A percentile compares a stretch with the other conserved stretches of the same genome.
phyloP scores from a whole-genome alignment of 30 jellyfish, hydroid and myxozoan species.

The Mastigias papua region DNA sequence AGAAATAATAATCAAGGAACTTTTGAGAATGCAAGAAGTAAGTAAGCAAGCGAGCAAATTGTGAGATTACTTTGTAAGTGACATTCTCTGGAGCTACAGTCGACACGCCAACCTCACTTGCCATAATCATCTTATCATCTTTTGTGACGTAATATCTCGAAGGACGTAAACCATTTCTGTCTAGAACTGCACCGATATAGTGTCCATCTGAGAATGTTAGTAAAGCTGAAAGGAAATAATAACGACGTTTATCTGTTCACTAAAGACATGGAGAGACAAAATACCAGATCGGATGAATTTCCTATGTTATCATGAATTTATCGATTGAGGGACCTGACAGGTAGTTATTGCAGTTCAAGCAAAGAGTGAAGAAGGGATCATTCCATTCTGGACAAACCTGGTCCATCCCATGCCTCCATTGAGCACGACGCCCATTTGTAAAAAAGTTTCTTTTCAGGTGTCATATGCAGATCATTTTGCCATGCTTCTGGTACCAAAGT shows the following conservation, averaged over 20 bases:
- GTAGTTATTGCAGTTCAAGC: not conserved
- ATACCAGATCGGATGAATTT: too few relatives aligned
- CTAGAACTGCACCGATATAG: conserved; percentile 77
- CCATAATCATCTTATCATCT: conserved; percentile 79
- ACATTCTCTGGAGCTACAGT: conserved; percentile 66
- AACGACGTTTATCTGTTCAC: not conserved
- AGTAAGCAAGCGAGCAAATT: too few relatives aligned
- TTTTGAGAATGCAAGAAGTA: too few relatives aligned
- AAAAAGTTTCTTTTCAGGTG: conserved; percentile 36
- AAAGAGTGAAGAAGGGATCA: not conserved
- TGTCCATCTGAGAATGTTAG: conserved; percentile 81
- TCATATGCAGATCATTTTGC: conserved; percentile 76
- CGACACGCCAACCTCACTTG: conserved; percentile 86
- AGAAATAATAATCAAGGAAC: not conserved
- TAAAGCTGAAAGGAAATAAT: conserved; percentile 38
- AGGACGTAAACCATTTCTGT: conserved; percentile 83
- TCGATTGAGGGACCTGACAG: not conserved
- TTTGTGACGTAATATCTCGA: conserved; percentile 74
- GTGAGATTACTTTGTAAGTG: conserved; percentile 52
- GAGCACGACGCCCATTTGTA: conserved; percentile 82
- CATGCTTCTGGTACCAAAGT: conserved; percentile 86
- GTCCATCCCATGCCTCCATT: conserved; percentile 94
- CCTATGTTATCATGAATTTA: too few relatives aligned
- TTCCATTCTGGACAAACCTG: conserved; percentile 48
- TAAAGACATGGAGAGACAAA: too few relatives aligned